A percentile compares a stretch with the other conserved stretches of the same genome.
These are phyloP conservation scores for Pao palembangensis DNA, from an alignment of 2,113 vertebrate species.

Conservation along the genomic window DNA sequence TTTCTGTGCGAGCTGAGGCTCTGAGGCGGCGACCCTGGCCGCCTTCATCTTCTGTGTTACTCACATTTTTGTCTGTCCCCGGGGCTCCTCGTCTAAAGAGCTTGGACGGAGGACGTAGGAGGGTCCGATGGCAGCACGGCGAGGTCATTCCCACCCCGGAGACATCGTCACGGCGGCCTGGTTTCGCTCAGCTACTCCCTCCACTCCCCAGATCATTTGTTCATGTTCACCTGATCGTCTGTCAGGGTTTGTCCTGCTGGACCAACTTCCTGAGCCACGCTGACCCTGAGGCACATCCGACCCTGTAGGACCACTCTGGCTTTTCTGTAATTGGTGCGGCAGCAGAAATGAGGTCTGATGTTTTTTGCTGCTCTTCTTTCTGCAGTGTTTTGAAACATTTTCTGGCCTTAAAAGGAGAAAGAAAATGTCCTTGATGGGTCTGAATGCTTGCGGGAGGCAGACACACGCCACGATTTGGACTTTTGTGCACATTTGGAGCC, in stretches of 20 bases:
- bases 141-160: slow-evolving; percentile 60
- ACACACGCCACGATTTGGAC: too few species aligned
- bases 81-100: slow-evolving; percentile 44
- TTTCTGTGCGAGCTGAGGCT: slow-evolving; percentile 13
- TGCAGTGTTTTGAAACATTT: too few species aligned
- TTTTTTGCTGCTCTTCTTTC: too few species aligned
- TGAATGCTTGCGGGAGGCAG: too few species aligned
- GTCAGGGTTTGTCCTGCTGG: slow-evolving; percentile 23
- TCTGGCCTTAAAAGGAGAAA: too few species aligned
- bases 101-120: slow-evolving; percentile 34
- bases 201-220: slow-evolving; percentile 32
- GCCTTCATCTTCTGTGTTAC: slow-evolving; percentile 34
- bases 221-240: slow-evolving; percentile 48
- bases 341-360: too few species aligned
- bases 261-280: slow-evolving; percentile 12
- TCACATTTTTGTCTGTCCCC: slow-evolving; percentile 51
- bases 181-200: slow-evolving; percentile 37
- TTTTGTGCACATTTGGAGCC: too few species aligned
- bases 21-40: slow-evolving; percentile 27
- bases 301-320: too few species aligned
- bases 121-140: slow-evolving; percentile 42
- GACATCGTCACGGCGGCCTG: slow-evolving; percentile 58
- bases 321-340: too few species aligned
- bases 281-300: too few species aligned
- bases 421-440: too few species aligned